Evolutionary conservation across 1,140 invertebrate species (phyloP), one percentile per base, ranked within the genome.

Genomic region (Lordiphosa collinella): DNA sequence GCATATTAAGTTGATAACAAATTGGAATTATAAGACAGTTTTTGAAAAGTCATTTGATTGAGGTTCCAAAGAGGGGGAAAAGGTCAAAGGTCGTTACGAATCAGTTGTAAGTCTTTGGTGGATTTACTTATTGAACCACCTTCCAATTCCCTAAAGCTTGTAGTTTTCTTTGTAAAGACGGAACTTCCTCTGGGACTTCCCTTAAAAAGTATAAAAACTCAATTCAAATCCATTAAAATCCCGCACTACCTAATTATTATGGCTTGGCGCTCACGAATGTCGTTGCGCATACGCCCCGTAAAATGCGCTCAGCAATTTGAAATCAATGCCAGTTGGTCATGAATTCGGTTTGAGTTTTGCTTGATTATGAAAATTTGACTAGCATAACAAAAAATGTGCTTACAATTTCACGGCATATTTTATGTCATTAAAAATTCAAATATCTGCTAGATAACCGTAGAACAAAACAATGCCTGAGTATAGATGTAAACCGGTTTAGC

Each of bases 361-460:
- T 43, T 31, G 8, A 56, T 38, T 68, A 60, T 57, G 32, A 59
- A 43, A 53, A 46, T 68, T 53, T 6, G 13, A 18, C 16, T 49
- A 12, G 8, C 4, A 12, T 54, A 29, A 44, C 29, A 48, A 48
- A 48, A 53, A 67, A 60, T 66, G 58, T 84, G 71, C 72, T 72
- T 76, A 82, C 76, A 82, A 82, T 82, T 82, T 82, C 76, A 82
- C 76, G 78, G 76, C 72, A 50, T 57, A 80, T 80, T 67, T 7
- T 62, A 66, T 62, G 57, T 76, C 71, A 75, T 82, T 82, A 82
- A 65, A 74, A 84, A 82, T 82, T 67, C 76, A 82, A 12, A 82
- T 82, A 60, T 63, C 43, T 56, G 40, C 38, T 47, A 71, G 58
- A 58, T 55, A 50, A 43, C 31, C 54, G 41, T 49, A 55, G 60